A percentile compares a stretch with the other conserved stretches of the same genome.
These are phyloP conservation scores for Podarcis siculus DNA, from an alignment of 2,797 vertebrate species.

Conservation along the genomic window DNA sequence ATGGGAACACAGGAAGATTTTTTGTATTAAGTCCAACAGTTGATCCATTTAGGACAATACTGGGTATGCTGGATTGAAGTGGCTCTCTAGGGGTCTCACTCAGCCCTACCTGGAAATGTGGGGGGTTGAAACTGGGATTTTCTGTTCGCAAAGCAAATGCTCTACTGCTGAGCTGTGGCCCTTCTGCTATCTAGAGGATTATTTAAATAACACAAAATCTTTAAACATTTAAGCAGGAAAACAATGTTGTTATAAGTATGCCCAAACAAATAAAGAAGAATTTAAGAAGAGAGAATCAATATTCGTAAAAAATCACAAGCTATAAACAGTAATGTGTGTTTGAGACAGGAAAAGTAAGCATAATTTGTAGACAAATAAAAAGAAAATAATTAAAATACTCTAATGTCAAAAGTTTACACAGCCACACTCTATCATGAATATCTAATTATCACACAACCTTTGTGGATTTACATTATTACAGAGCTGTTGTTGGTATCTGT, in stretches of 20 bases:
- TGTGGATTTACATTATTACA: not conserved
- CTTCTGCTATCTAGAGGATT: not conserved
- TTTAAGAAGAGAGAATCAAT: not conserved
- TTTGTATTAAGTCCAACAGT: too few relatives aligned
- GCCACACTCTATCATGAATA: not conserved
- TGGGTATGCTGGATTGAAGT: too few relatives aligned
- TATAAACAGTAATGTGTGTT: not conserved
- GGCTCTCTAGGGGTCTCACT: too few relatives aligned
- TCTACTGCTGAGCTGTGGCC: too few relatives aligned
- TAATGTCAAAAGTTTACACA: not conserved
- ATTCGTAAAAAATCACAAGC: not conserved
- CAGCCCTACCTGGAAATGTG: too few relatives aligned
- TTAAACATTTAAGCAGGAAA: not conserved
- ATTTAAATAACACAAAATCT: slow-evolving; percentile 5
- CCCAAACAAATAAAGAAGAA: not conserved
- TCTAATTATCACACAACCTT: not conserved
- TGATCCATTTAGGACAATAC: too few relatives aligned
- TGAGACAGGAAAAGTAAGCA: not conserved
- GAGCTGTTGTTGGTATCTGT: not conserved
- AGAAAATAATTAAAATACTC: not conserved
- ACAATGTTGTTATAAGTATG: slow-evolving; percentile 1
- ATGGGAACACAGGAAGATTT: not conserved
- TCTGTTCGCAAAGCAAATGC: too few relatives aligned
- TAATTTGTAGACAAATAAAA: not conserved
- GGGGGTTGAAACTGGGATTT: too few relatives aligned